phyloP scores from a whole-genome alignment of 2,113 vertebrate genomes.

The Malaclemys terrapin region DNA sequence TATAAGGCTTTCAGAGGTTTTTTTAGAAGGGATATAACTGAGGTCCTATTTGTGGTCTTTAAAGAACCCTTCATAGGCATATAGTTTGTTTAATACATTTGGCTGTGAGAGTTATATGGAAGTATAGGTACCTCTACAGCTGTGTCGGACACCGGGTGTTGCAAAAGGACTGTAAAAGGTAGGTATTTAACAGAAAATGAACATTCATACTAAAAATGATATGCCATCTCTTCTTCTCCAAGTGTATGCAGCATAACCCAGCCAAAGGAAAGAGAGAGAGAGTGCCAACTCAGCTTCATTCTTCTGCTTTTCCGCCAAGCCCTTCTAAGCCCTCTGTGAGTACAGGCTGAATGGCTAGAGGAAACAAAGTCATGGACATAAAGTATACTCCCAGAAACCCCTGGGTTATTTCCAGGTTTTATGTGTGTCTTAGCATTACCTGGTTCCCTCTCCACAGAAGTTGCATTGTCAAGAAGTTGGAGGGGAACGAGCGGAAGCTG shows the following conservation, averaged over 20 bases:
- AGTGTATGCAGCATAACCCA: neutral
- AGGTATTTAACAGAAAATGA: too few relatives aligned
- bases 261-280: neutral
- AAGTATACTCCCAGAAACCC: neutral
- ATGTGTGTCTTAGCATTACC: fast-evolving
- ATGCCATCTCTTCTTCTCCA: too few relatives aligned
- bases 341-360: neutral
- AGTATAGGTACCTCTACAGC: too few relatives aligned
- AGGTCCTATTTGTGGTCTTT: neutral
- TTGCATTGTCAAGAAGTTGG: neutral
- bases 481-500: neutral
- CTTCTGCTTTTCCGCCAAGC: neutral
- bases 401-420: neutral
- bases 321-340: fast-evolving
- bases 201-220: too few relatives aligned
- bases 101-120: neutral
- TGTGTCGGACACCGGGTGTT: too few relatives aligned
- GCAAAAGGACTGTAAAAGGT: too few relatives aligned
- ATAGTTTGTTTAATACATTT: neutral
- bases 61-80: neutral
- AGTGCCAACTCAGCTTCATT: neutral
- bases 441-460: neutral
- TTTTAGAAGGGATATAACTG: neutral
- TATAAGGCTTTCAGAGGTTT: neutral
- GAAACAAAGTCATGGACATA: neutral